Percentiles rank a stretch among this genome's conserved stretches.
These are phyloP conservation scores for Streptopelia turtur DNA, from an alignment of 2,797 vertebrate species.

Conservation along the genomic window DNA sequence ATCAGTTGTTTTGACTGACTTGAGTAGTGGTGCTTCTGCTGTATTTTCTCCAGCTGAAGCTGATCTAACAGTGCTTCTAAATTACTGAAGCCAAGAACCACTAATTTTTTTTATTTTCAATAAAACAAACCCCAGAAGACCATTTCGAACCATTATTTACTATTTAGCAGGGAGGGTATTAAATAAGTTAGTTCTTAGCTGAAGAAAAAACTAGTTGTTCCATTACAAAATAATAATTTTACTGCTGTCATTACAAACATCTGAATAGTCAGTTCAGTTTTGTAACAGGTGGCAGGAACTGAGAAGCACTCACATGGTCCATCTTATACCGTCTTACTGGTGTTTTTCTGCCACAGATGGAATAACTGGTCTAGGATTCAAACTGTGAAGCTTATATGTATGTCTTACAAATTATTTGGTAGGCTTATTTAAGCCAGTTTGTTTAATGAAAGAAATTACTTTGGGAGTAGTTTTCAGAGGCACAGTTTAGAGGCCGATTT, in stretches of 20 bases:
- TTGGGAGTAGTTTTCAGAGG: not conserved
- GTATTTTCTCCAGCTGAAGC: not conserved
- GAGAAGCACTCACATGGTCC: not conserved
- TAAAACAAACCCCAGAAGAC: not conserved
- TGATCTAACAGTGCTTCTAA: not conserved
- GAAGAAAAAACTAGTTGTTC: not conserved
- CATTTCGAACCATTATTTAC: not conserved
- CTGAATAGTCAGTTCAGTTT: not conserved
- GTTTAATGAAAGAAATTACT: not conserved
- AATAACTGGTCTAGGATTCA: not conserved
- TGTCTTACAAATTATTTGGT: not conserved
- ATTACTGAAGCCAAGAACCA: not conserved
- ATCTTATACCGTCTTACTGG: not conserved
- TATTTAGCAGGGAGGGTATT: not conserved
- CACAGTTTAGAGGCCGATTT: not conserved
- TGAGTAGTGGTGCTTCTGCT: not conserved
- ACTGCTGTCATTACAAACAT: not conserved
- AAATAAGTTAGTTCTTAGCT: not conserved
- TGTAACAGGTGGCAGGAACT: not conserved
- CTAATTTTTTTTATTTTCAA: not conserved
- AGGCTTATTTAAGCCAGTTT: not conserved
- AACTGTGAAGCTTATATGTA: not conserved
- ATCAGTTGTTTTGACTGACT: not conserved
- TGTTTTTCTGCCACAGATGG: not conserved
- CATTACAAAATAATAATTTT: not conserved